Conservation (phyloP, 2,888 invertebrate species). For the Rosalia funebris region DNA sequence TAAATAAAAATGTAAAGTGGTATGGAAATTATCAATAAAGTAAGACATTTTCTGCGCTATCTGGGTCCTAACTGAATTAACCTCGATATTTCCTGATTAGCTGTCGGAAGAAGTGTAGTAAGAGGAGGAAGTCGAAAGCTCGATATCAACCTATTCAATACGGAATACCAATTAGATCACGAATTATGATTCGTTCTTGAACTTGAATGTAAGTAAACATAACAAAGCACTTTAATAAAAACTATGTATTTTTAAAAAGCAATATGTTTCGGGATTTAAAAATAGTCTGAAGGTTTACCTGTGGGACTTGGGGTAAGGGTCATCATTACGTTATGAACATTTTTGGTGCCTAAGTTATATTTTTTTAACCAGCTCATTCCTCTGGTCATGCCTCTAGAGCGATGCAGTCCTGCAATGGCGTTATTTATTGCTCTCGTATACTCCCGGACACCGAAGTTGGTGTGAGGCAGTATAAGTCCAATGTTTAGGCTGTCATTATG, state of each 20-base stretch:
- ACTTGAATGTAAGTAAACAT: too few species aligned
- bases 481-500: slow-evolving; percentile 63
- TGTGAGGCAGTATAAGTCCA: slow-evolving; percentile 72
- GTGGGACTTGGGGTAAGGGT: slow-evolving; percentile 79
- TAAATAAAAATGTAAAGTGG: too few species aligned
- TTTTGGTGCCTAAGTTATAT: slow-evolving; percentile 71
- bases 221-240: too few species aligned
- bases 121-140: slow-evolving; percentile 2
- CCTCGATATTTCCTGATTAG: slow-evolving; percentile 23
- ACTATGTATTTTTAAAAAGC: too few species aligned
- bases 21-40: slow-evolving; percentile 2
- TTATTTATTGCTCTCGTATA: slow-evolving; percentile 74
- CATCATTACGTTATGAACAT: slow-evolving; percentile 75
- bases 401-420: slow-evolving; percentile 70
- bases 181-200: too few species aligned
- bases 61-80: slow-evolving; percentile 13
- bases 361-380: slow-evolving; percentile 71
- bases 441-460: slow-evolving; percentile 73
- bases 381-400: slow-evolving; percentile 68
- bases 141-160: neutral
- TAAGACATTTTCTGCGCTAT: neutral
- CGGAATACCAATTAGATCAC: neutral
- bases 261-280: too few species aligned
- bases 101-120: slow-evolving; percentile 3
- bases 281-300: too few species aligned